A percentile compares a stretch with the other conserved stretches of the same genome.
phyloP scores from a whole-genome alignment of 2,888 invertebrate species.

The Acanthosoma haemorrhoidale region DNA sequence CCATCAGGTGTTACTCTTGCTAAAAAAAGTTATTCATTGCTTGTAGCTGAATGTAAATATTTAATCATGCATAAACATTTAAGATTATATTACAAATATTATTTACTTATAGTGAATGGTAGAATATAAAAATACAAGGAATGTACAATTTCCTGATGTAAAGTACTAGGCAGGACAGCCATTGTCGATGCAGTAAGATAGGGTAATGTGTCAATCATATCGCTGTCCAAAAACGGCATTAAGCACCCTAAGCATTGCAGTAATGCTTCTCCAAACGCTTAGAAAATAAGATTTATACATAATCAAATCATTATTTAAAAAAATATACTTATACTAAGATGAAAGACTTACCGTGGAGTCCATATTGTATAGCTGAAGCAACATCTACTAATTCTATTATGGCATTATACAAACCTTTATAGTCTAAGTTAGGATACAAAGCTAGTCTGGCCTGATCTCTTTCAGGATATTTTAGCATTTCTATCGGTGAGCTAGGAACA shows the following conservation, averaged over 20 bases:
- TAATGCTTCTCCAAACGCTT: constrained; percentile 88
- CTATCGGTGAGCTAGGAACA: constrained; percentile 86
- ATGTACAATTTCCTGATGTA: constrained; percentile 93
- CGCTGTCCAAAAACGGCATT: constrained; percentile 92
- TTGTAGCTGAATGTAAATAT: neutral
- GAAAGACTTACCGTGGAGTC: constrained; percentile 63
- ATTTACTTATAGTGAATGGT: constrained; percentile 86
- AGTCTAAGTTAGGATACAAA: constrained; percentile 93
- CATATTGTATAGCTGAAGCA: constrained; percentile 85
- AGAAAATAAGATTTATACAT: neutral
- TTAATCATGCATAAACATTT: neutral
- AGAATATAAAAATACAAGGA: constrained; percentile 91
- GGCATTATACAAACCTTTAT: constrained; percentile 90
- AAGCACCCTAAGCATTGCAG: constrained; percentile 91
- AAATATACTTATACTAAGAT: constrained; percentile 1
- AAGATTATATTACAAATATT: neutral
- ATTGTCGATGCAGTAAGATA: constrained; percentile 91
- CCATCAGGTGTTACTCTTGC: constrained; percentile 68
- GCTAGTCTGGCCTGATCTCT: constrained; percentile 81
- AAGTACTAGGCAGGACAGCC: constrained; percentile 78
- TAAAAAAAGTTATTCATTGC: constrained; percentile 44
- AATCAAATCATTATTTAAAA: neutral
- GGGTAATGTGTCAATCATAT: constrained; percentile 90
- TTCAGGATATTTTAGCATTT: constrained; percentile 81
- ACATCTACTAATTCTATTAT: constrained; percentile 85